phyloP scores from a whole-genome alignment of 2,888 invertebrate species.

The Caenorhabditis japonica region DNA sequence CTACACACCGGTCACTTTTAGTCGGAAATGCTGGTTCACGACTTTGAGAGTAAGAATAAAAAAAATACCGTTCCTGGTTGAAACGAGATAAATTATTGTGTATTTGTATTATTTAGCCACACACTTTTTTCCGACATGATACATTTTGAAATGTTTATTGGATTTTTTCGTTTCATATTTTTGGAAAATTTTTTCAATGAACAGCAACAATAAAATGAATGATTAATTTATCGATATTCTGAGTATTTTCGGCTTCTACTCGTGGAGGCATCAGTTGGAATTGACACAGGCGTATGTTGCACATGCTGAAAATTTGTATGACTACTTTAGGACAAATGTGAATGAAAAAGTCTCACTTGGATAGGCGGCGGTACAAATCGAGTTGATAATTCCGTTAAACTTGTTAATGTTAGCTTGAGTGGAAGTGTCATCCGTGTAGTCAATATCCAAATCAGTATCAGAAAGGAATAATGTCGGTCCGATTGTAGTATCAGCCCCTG shows the following conservation, averaged over 20 bases:
- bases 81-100: slow-evolving; percentile 29
- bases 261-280: too few species aligned
- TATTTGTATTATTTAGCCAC: neutral
- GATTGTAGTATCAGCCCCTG: neutral
- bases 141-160: too few species aligned
- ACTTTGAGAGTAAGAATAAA: slow-evolving; percentile 20
- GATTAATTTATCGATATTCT: too few species aligned
- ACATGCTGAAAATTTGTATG: slow-evolving; percentile 24
- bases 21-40: slow-evolving; percentile 18
- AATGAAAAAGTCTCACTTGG: slow-evolving; percentile 15
- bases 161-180: slow-evolving; percentile 16
- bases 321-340: neutral
- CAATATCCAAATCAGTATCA: slow-evolving; percentile 41
- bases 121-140: neutral
- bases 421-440: slow-evolving; percentile 41
- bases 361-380: slow-evolving; percentile 17
- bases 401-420: slow-evolving; percentile 35
- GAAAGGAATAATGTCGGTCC: slow-evolving; percentile 19
- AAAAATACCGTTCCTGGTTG: too few species aligned
- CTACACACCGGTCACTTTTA: too few species aligned
- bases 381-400: slow-evolving; percentile 45
- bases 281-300: slow-evolving; percentile 23
- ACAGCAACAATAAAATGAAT: too few species aligned
- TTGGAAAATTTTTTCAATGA: slow-evolving; percentile 2
- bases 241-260: too few species aligned